Base-by-base conservation (phyloP, 2,797 vertebrate species). In the Sebastes iracundus region DNA sequence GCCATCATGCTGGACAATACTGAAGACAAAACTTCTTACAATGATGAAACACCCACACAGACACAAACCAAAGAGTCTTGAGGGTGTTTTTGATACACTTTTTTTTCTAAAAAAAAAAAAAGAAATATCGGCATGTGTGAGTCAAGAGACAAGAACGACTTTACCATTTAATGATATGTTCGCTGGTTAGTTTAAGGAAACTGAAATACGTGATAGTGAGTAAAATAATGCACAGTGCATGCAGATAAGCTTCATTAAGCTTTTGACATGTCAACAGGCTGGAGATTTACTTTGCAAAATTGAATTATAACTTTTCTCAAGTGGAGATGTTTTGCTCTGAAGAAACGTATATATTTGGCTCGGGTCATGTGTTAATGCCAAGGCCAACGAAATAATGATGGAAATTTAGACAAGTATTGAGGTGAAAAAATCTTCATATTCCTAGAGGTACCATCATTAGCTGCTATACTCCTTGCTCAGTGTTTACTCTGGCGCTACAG, bases 361-460 rank as follows among this genome's bases (percentile, higher is more conserved):
- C 9, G 22, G 76, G 71, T 84, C 61, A 75, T 66, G 72, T 84
- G 69, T 75, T 83, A 83, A 83, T 84, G 77, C 73, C 46, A 66
- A 46, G 77, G 69, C 64, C 74, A 78, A 83, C 12, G 73, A 86
- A 87, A 84, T 83, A 88, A 86, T 86, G 80, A 89, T 88, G 80
- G 69, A 86, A 77, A 87, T 88, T 46, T 80, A 38, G 68, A 77
- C 59, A 77, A 81, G 63, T 87, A 83, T 88, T 87, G 81, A 81
- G 46, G 69, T 5, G 8, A 12, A 53, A 56, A 80, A 70, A 63
- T 70, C 23, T 63, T 77, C 27, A 69, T 79, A 88, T 81, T 88
- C 63, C 78, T 64, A 5, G 55, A 75, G 77, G 76, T 84, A 59
- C 61, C 68, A 81, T 91, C 81, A 90, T 91, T 90, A 91, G 84